Evolutionary conservation across 2,113 vertebrate species (phyloP).

Genomic region (Taurulus bubalis): DNA sequence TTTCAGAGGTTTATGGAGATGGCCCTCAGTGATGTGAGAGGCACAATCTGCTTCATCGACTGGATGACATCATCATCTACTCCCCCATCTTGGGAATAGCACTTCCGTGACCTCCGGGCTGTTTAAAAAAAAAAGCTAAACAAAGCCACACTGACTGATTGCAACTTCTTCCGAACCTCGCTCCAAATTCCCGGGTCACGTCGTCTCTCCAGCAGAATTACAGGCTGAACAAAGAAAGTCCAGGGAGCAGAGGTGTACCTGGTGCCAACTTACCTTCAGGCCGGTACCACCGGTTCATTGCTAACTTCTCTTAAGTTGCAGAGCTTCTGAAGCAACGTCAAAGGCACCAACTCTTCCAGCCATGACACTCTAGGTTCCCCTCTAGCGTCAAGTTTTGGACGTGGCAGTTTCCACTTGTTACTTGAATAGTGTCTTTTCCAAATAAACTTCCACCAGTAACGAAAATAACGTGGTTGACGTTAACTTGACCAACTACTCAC

Average conservation of each 20-base stretch:
- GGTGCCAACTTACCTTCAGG: not conserved
- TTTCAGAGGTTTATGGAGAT: not conserved
- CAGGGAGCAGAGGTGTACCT: not conserved
- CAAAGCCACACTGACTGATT: not conserved
- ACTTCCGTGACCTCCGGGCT: not conserved
- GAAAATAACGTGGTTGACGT: too few relatives aligned
- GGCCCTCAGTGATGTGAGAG: too few relatives aligned
- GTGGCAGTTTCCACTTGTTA: too few relatives aligned
- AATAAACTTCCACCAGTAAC: too few relatives aligned
- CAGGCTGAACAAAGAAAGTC: not conserved
- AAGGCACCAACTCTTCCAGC: too few relatives aligned
- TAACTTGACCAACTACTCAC: too few relatives aligned
- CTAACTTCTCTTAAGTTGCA: too few relatives aligned
- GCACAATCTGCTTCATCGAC: not conserved
- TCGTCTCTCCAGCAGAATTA: not conserved
- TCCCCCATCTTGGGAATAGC: not conserved
- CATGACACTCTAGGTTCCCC: too few relatives aligned
- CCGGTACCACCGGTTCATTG: not conserved
- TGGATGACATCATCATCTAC: not conserved
- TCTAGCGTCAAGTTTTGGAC: too few relatives aligned
- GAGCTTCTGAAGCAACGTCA: too few relatives aligned
- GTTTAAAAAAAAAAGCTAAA: not conserved
- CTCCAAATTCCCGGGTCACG: not conserved
- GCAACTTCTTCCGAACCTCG: not conserved
- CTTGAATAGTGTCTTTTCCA: too few relatives aligned